A percentile compares a stretch with the other conserved stretches of the same genome.
phyloP scores from a whole-genome alignment of 2,113 vertebrate genomes.

The Aldabrachelys gigantea region DNA sequence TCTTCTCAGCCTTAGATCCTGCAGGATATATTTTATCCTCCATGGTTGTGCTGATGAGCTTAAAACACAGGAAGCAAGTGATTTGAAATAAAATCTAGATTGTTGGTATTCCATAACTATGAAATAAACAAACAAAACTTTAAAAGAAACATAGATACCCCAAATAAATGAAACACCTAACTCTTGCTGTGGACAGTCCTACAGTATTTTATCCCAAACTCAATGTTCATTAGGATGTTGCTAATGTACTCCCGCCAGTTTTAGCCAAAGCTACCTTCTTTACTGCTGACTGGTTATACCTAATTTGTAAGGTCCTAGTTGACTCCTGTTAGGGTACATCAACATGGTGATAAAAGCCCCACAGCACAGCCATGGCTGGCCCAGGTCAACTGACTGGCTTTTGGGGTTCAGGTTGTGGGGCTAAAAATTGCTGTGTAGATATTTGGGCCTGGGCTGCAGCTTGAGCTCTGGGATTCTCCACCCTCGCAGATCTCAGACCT shows the following conservation, averaged over 20 bases:
- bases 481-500: not conserved
- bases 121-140: not conserved
- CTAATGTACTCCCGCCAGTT: not conserved
- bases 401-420: not conserved
- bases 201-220: not conserved
- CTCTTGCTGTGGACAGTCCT: not conserved
- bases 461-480: not conserved
- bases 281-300: not conserved
- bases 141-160: not conserved
- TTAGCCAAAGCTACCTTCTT: not conserved
- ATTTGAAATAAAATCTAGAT: not conserved
- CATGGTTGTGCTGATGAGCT: not conserved
- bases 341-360: not conserved
- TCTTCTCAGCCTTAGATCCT: not conserved
- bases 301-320: not conserved
- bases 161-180: not conserved
- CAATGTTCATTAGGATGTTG: fast-evolving
- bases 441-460: not conserved
- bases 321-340: not conserved
- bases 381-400: not conserved
- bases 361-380: too few species aligned
- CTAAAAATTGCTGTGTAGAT: not conserved
- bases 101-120: not conserved
- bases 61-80: not conserved
- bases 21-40: not conserved